These are phyloP conservation scores for Microcebus lehilahytsara DNA, from an alignment of 2,113 vertebrate genomes.

Conservation along the genomic window DNA sequence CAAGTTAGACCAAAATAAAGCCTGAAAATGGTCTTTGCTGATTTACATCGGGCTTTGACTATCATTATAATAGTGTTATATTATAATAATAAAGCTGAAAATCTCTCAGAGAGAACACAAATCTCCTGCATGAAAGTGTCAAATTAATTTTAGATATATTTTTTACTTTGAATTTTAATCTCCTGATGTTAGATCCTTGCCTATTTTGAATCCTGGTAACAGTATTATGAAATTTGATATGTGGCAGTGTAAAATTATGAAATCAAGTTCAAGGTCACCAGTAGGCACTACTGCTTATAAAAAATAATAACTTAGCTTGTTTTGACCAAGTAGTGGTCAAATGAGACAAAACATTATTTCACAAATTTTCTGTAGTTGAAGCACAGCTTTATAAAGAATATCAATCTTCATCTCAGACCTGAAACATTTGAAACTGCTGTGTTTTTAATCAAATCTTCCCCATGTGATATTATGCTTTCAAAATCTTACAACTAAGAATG, in stretches of 20 bases:
- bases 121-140: background rate
- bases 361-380: background rate
- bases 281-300: background rate
- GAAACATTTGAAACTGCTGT: background rate
- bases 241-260: background rate
- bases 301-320: background rate
- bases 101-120: background rate
- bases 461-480: background rate
- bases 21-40: background rate
- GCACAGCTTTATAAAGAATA: background rate
- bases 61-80: background rate
- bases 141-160: background rate
- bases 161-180: background rate
- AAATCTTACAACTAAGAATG: conserved; percentile 28
- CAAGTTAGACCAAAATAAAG: background rate
- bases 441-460: background rate
- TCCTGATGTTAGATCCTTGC: background rate
- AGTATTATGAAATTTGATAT: background rate
- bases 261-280: background rate
- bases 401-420: background rate
- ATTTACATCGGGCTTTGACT: background rate
- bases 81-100: conserved; percentile 9
- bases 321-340: background rate
- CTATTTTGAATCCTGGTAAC: background rate
- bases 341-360: background rate